These are phyloP conservation scores for Mormyrops boulengeri DNA, from an alignment of 2,797 vertebrate genomes.

Conservation along the genomic window DNA sequence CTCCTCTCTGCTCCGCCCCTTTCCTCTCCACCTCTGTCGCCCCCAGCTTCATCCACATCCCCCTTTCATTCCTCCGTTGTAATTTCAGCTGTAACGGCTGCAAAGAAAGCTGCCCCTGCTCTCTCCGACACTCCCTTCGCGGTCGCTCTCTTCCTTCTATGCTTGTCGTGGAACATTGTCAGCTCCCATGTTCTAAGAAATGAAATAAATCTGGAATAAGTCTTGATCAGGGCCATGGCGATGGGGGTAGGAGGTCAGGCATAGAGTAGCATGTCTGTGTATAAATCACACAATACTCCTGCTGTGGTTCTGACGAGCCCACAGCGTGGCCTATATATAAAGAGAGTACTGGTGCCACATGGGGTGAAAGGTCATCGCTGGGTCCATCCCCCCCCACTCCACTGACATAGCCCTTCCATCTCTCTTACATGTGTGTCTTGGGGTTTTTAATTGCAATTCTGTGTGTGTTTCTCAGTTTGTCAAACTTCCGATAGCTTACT, in stretches of 20 bases:
- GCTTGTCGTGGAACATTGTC: not conserved
- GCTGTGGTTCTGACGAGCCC: not conserved
- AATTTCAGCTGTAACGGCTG: not conserved
- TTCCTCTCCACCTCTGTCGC: not conserved
- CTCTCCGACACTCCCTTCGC: not conserved
- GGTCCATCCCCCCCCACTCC: not conserved
- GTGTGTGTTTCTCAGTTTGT: not conserved
- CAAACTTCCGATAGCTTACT: not conserved
- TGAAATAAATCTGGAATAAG: not conserved
- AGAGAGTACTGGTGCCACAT: not conserved
- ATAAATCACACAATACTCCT: not conserved
- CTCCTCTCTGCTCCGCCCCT: not conserved
- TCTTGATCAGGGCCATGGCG: not conserved
- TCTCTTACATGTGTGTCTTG: not conserved
- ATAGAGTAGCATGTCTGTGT: not conserved
- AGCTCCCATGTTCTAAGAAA: not conserved
- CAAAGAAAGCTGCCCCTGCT: not conserved
- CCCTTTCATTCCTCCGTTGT: not conserved
- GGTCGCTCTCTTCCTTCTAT: not conserved
- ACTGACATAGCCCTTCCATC: not conserved
- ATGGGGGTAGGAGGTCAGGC: not conserved
- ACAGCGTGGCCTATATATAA: not conserved
- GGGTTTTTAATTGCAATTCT: not conserved
- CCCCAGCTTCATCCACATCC: not conserved
- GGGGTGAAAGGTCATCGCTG: not conserved